phyloP scores from a whole-genome alignment of 2,888 invertebrate genomes.

The Peribatodes rhomboidaria region DNA sequence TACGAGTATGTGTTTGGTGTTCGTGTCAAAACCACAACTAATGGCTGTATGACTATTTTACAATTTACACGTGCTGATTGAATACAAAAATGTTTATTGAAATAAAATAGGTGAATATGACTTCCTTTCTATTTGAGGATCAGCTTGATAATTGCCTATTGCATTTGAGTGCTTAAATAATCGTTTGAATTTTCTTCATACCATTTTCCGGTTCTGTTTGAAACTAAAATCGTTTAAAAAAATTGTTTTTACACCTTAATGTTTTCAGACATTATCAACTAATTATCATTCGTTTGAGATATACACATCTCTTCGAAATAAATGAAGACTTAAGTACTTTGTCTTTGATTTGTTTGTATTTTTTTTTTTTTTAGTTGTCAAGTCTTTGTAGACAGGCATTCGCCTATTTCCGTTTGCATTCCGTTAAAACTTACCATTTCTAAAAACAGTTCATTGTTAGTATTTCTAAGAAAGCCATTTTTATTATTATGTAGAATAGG shows the following conservation, averaged over 20 bases:
- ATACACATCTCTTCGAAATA: no score
- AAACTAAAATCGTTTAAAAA: no score
- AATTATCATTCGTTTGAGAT: no score
- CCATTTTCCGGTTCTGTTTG: no score
- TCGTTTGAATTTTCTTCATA: no score
- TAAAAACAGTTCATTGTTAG: conserved; percentile 25
- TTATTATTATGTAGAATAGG: no score
- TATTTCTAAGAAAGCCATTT: conserved; percentile 27
- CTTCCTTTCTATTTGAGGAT: not conserved
- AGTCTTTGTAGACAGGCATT: not conserved
- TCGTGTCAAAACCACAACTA: conserved; percentile 12
- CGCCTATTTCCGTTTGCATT: conserved; percentile 6
- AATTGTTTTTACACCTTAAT: no score
- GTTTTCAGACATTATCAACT: no score
- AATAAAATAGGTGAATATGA: not conserved
- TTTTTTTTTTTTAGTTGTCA: not conserved
- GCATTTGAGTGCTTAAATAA: no score
- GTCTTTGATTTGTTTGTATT: not conserved
- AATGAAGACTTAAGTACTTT: no score
- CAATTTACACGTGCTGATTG: conserved; percentile 15
- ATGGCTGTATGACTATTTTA: conserved; percentile 14
- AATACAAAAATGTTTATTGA: not conserved
- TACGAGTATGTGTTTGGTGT: conserved; percentile 17
- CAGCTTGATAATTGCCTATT: not conserved
- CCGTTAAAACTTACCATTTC: conserved; percentile 11